Conservation (phyloP, 2,113 vertebrate species). For the Boleophthalmus pectinirostris region DNA sequence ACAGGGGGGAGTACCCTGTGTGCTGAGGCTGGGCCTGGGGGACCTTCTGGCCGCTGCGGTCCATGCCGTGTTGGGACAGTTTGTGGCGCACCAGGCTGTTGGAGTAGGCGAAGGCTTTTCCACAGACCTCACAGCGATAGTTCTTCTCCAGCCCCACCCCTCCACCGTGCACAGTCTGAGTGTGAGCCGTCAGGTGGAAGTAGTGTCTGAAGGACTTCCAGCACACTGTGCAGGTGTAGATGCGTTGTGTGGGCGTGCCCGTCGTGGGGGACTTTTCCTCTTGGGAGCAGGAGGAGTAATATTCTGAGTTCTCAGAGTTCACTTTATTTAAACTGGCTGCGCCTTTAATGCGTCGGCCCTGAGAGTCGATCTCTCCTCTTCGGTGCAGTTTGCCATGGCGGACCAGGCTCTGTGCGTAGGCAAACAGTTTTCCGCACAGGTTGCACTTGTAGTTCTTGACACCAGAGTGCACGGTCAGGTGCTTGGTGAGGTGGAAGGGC, state of each 20-base stretch:
- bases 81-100: constrained; percentile 91
- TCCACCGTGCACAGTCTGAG: constrained; percentile 84
- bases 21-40: constrained; percentile 47
- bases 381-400: constrained; percentile 79
- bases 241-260: constrained; percentile 73
- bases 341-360: constrained; percentile 67
- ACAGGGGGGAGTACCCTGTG: constrained; percentile 71
- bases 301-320: constrained; percentile 65
- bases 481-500: constrained; percentile 81
- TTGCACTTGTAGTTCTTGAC: constrained; percentile 82
- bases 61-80: constrained; percentile 83
- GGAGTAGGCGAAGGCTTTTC: constrained; percentile 91
- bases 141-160: constrained; percentile 80
- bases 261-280: constrained; percentile 74
- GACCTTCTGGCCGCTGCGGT: constrained; percentile 64
- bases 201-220: constrained; percentile 93
- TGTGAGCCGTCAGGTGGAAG: constrained; percentile 90
- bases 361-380: constrained; percentile 73
- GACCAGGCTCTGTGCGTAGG: constrained; percentile 81
- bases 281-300: constrained; percentile 74
- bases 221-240: constrained; percentile 82
- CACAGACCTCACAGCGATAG: constrained; percentile 89
- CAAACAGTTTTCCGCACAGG: constrained; percentile 81
- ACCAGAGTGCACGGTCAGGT: constrained; percentile 78
- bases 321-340: constrained; percentile 54